Evolutionary conservation across 2,797 vertebrate genomes (phyloP).

Genomic region (Florisuga fusca): DNA sequence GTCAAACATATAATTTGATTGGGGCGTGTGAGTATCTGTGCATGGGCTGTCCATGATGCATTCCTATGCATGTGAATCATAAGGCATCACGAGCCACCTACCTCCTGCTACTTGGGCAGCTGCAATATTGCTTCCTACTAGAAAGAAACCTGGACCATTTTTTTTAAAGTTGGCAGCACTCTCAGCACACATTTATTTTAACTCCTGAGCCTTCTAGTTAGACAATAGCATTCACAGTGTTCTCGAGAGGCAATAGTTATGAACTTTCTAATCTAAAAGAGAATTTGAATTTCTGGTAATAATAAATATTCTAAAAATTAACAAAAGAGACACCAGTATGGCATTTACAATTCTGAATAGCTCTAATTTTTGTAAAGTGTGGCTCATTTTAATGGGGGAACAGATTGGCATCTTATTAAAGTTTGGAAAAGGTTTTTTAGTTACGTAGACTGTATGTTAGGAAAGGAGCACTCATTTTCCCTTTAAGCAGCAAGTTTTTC

Average conservation of each 20-base stretch:
- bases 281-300: neutral
- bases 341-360: neutral
- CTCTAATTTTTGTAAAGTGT: neutral
- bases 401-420: neutral
- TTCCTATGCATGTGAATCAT: conserved; percentile 26
- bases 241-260: neutral
- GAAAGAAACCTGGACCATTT: neutral
- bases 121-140: neutral
- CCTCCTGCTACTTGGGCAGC: neutral
- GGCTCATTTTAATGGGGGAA: neutral
- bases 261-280: neutral
- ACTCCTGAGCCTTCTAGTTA: neutral
- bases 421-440: neutral
- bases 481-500: neutral
- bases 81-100: neutral
- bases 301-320: neutral
- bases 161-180: neutral
- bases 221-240: neutral
- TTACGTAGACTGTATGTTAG: rapidly evolving
- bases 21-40: conserved; percentile 17
- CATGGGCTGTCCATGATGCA: neutral
- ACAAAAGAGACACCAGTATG: neutral
- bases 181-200: neutral
- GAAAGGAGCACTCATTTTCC: neutral
- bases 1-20: conserved; percentile 57